Conservation (phyloP, 2,888 invertebrate genomes). For the Thymelicus acteon region DNA sequence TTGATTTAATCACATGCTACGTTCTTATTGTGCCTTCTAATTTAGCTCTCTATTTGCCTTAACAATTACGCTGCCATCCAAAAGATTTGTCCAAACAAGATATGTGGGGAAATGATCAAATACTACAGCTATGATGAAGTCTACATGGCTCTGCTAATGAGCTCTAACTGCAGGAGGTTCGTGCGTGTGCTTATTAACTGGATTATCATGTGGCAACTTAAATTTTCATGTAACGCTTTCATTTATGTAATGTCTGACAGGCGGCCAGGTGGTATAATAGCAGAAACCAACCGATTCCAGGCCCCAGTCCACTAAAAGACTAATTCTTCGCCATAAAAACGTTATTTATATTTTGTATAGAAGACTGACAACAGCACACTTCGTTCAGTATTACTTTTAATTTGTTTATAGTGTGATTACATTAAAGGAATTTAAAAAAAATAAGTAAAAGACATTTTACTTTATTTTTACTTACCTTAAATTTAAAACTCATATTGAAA, state of each 20-base stretch:
- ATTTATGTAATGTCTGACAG: conserved; percentile 9
- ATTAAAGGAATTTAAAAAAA: too few relatives aligned
- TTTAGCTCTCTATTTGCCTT: conserved; percentile 28
- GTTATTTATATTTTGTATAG: too few relatives aligned
- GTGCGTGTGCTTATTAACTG: conserved; percentile 21
- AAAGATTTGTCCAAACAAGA: conserved; percentile 31
- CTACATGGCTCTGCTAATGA: conserved; percentile 22
- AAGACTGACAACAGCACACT: too few relatives aligned
- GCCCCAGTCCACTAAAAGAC: too few relatives aligned
- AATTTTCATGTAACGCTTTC: conserved; percentile 18
- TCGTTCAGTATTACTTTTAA: too few relatives aligned
- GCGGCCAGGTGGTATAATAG: too few relatives aligned
- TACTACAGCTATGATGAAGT: conserved; percentile 16
- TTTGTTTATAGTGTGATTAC: too few relatives aligned
- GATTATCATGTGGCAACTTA: conserved; percentile 30
- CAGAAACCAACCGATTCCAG: too few relatives aligned
- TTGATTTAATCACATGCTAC: not conserved
- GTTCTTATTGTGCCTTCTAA: conserved; percentile 9
- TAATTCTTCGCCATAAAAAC: too few relatives aligned
- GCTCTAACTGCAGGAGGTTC: conserved; percentile 20
- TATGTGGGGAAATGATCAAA: conserved; percentile 17
- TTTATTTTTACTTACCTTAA: too few relatives aligned
- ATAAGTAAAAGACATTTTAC: too few relatives aligned
- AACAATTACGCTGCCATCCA: conserved; percentile 22
- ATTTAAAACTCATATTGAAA: too few relatives aligned